Percentiles rank a stretch among this genome's conserved stretches.
phyloP scores from a whole-genome alignment of 2,797 vertebrate genomes.

The Galagoides demidoff region DNA sequence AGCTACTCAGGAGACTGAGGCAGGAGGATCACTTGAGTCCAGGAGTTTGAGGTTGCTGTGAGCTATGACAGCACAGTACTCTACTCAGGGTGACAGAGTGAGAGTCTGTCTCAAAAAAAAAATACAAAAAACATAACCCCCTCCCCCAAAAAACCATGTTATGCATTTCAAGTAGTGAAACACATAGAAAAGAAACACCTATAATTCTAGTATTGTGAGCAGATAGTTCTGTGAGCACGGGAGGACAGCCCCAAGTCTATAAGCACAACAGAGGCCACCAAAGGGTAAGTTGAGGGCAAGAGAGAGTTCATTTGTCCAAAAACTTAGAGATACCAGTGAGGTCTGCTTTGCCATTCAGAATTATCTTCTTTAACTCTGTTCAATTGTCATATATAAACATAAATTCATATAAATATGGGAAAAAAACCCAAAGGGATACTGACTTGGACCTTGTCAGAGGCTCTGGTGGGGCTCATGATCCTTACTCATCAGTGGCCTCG shows the following conservation, averaged over 20 bases:
- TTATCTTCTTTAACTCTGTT: constrained; percentile 1
- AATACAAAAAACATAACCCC: too few relatives aligned
- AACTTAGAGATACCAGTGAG: neutral
- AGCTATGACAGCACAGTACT: too few relatives aligned
- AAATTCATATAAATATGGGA: neutral
- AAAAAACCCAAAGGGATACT: neutral
- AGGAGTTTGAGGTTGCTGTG: too few relatives aligned
- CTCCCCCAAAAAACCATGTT: too few relatives aligned
- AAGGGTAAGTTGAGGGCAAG: neutral
- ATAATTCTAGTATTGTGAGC: neutral
- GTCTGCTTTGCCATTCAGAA: neutral
- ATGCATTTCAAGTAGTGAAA: neutral
- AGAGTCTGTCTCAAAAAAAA: too few relatives aligned
- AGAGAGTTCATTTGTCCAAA: neutral
- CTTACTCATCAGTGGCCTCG: neutral
- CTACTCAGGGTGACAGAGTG: too few relatives aligned
- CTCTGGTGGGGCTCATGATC: neutral
- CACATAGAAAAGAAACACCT: neutral
- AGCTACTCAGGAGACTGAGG: too few relatives aligned
- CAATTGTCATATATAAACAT: neutral
- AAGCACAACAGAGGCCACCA: neutral
- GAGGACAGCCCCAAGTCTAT: neutral
- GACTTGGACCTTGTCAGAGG: neutral
- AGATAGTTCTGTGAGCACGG: neutral
- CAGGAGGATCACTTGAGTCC: too few relatives aligned